Conservation (phyloP, 2,113 vertebrate genomes). For the Muntiacus muntjak region DNA sequence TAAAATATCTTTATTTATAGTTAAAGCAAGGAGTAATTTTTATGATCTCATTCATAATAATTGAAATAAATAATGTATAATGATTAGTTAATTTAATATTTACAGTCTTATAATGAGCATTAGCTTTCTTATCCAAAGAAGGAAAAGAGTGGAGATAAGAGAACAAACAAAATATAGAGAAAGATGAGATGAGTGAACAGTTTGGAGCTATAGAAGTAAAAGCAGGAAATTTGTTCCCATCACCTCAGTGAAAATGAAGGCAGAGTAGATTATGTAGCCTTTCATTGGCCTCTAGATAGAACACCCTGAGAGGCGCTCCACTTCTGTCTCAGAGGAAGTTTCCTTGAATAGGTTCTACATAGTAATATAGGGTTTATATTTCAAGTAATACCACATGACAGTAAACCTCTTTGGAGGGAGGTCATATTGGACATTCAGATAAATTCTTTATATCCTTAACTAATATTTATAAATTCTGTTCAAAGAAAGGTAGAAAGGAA, state of each 20-base stretch:
- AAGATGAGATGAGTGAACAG: not conserved
- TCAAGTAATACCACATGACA: not conserved
- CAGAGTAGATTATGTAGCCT: not conserved
- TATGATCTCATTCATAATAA: slow-evolving; percentile 12
- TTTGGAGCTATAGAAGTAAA: not conserved
- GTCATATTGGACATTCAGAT: not conserved
- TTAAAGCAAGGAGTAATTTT: not conserved
- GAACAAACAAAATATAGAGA: not conserved
- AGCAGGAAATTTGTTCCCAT: not conserved
- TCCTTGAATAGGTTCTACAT: not conserved
- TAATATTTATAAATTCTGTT: not conserved
- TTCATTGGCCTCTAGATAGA: not conserved
- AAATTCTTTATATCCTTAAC: not conserved
- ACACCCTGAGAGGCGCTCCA: not conserved
- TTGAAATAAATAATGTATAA: slow-evolving; percentile 15
- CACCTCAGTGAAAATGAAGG: not conserved
- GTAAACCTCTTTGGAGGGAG: not conserved
- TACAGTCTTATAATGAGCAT: not conserved
- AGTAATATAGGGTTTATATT: not conserved
- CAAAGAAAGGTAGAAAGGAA: not conserved
- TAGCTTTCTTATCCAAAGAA: not conserved
- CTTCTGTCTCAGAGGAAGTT: not conserved
- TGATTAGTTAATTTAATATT: not conserved
- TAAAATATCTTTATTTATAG: slow-evolving; percentile 8
- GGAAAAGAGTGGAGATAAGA: not conserved